Conservation (phyloP, 2,113 vertebrate genomes). For the Alces alces region DNA sequence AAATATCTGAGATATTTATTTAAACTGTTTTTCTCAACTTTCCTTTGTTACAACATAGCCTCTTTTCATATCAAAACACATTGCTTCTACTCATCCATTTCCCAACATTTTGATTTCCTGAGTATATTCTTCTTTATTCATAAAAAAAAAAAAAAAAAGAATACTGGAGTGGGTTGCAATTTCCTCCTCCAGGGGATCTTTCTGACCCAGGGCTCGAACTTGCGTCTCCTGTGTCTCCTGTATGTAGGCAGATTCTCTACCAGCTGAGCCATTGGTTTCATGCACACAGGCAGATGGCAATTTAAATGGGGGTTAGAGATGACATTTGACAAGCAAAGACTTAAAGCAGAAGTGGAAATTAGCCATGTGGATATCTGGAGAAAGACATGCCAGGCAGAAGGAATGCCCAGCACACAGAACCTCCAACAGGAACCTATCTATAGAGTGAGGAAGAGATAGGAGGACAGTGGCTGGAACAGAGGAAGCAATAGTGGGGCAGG, state of each 20-base stretch:
- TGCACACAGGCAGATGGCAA: not conserved
- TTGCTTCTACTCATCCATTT: slow-evolving; percentile 84
- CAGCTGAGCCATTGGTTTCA: not conserved
- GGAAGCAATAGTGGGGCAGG: not conserved
- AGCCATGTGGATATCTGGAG: not conserved
- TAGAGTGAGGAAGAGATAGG: not conserved
- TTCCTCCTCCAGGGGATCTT: not conserved
- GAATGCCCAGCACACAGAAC: not conserved
- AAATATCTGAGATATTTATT: slow-evolving; percentile 88
- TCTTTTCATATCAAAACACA: slow-evolving; percentile 85
- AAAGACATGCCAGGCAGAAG: not conserved
- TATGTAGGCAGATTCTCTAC: not conserved
- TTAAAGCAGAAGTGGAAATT: not conserved
- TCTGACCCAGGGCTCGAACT: not conserved
- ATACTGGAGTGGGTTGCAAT: not conserved
- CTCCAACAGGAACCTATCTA: not conserved
- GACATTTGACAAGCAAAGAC: not conserved
- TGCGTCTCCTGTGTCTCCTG: not conserved
- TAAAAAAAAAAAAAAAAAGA: too few relatives aligned
- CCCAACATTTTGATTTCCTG: slow-evolving; percentile 88
- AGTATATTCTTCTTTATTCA: slow-evolving; percentile 80
- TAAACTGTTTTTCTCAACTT: slow-evolving; percentile 88
- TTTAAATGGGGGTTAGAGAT: not conserved
- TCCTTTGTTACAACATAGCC: slow-evolving; percentile 86
- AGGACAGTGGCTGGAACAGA: not conserved